Evolutionary conservation across 2,888 invertebrate genomes (phyloP).

Genomic region (Punctoribates punctum): DNA sequence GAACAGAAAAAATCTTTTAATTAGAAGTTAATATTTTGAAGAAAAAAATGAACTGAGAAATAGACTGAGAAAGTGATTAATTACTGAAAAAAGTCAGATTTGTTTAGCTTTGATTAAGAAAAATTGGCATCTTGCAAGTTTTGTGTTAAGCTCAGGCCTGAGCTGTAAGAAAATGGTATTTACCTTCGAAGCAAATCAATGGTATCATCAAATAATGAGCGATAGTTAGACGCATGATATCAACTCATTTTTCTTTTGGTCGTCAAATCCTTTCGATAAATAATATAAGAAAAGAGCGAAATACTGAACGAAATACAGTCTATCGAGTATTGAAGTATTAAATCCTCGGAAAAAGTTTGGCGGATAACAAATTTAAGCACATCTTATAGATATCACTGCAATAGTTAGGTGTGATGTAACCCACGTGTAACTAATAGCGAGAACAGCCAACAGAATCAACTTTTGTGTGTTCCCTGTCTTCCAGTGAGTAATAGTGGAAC

Average conservation of each 20-base stretch:
- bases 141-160: not conserved
- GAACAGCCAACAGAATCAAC: not conserved
- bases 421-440: conserved; percentile 5
- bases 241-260: conserved; percentile 14
- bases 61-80: too few relatives aligned
- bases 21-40: too few relatives aligned
- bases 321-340: not conserved
- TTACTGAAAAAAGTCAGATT: too few relatives aligned
- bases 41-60: too few relatives aligned
- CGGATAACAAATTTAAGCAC: not conserved
- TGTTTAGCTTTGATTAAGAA: too few relatives aligned
- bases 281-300: not conserved
- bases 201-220: conserved; percentile 4
- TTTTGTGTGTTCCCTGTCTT: not conserved
- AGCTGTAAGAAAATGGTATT: not conserved
- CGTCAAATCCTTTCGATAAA: not conserved
- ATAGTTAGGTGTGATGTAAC: not conserved
- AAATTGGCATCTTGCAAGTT: too few relatives aligned
- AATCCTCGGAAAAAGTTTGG: not conserved
- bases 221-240: conserved; percentile 28
- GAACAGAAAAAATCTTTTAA: too few relatives aligned
- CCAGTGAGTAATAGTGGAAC: not conserved
- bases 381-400: not conserved
- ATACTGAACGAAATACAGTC: not conserved
- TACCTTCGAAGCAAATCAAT: conserved; percentile 31